Conservation (phyloP, 2,797 vertebrate species). For the Vireo griseus region DNA sequence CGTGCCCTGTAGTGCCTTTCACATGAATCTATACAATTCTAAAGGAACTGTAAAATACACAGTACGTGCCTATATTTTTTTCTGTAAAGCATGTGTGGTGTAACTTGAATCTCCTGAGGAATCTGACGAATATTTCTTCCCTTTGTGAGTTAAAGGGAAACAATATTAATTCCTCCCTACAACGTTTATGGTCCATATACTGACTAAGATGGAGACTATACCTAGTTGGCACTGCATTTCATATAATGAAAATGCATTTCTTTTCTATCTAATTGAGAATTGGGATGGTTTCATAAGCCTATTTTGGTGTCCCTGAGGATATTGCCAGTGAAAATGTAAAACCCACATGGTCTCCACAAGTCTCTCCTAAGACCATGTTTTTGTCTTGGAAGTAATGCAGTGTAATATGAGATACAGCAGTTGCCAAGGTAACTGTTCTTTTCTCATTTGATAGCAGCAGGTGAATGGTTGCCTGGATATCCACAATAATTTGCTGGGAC, state of each 20-base stretch:
- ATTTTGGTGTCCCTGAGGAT: not conserved
- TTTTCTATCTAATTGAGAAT: not conserved
- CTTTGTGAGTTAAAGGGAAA: not conserved
- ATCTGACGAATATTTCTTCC: not conserved
- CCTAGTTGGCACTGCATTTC: not conserved
- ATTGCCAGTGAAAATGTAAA: not conserved
- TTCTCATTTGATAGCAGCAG: conserved; percentile 31
- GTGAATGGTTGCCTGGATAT: conserved; percentile 47
- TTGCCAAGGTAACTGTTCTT: conserved; percentile 70
- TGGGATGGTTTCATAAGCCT: not conserved
- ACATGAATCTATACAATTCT: not conserved
- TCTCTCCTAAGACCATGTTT: not conserved
- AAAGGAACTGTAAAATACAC: not conserved
- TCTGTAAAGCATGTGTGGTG: not conserved
- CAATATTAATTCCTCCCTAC: not conserved
- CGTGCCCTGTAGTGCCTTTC: not conserved
- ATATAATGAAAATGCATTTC: not conserved
- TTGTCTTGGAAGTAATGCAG: not conserved
- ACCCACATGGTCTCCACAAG: not conserved
- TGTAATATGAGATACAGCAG: conserved; percentile 13
- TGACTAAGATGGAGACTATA: not conserved
- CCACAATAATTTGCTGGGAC: conserved; percentile 21
- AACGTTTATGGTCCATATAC: not conserved
- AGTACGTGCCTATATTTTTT: not conserved
- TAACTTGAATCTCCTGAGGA: not conserved